Percentiles rank a stretch among this genome's conserved stretches.
Evolutionary conservation across 1,140 invertebrate genomes (phyloP).

Genomic region (Mactra quadrangularis): DNA sequence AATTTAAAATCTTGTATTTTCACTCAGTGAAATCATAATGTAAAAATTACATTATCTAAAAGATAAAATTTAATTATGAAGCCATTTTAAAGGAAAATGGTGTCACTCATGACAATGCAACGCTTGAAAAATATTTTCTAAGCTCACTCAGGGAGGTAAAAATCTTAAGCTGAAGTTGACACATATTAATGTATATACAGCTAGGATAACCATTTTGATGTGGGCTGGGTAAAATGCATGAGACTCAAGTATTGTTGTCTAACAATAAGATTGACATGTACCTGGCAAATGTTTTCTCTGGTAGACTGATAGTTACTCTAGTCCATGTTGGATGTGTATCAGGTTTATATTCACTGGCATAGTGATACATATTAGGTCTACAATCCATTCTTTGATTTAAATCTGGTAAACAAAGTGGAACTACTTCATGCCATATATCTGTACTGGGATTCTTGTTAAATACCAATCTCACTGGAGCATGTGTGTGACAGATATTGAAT

Average conservation of each 20-base stretch:
- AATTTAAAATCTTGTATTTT: background rate
- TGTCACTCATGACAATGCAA: too few relatives aligned
- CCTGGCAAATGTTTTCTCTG: slow-evolving; percentile 83
- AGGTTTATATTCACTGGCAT: slow-evolving; percentile 80
- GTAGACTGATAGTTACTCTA: slow-evolving; percentile 81
- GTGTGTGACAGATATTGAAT: slow-evolving; percentile 71
- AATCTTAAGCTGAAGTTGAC: too few relatives aligned
- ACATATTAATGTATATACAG: too few relatives aligned
- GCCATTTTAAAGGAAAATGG: too few relatives aligned
- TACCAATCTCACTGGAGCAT: slow-evolving; percentile 76
- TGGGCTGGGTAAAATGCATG: too few relatives aligned
- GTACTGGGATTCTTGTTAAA: slow-evolving; percentile 79
- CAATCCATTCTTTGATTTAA: slow-evolving; percentile 77
- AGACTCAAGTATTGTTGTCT: too few relatives aligned
- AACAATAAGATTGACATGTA: slow-evolving; percentile 62
- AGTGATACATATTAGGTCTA: slow-evolving; percentile 82
- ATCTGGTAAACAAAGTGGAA: slow-evolving; percentile 81
- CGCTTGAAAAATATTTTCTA: too few relatives aligned
- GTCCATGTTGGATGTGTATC: slow-evolving; percentile 82
- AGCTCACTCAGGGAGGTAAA: too few relatives aligned
- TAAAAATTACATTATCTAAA: too few relatives aligned
- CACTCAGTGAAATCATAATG: background rate
- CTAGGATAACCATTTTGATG: too few relatives aligned
- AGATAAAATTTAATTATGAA: too few relatives aligned
- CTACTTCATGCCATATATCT: slow-evolving; percentile 82